phyloP scores from a whole-genome alignment of 2,113 vertebrate species.

The Romanogobio albipinnatus region DNA sequence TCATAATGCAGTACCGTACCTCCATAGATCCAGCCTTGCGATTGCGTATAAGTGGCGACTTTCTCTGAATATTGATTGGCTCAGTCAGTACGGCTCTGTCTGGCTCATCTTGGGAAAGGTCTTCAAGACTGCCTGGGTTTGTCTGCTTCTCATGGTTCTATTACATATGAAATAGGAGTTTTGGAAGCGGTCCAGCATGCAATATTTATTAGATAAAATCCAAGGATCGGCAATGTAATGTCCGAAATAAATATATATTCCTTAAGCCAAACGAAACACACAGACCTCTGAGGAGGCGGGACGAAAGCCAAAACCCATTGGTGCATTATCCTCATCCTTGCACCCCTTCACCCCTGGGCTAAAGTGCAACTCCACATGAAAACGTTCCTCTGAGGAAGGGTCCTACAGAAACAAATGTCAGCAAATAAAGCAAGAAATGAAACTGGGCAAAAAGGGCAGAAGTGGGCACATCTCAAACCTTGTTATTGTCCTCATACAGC shows the following conservation, averaged over 20 bases:
- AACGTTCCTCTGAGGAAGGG: slow-evolving; percentile 92
- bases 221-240: neutral
- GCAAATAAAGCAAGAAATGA: neutral
- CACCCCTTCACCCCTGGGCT: slow-evolving; percentile 95
- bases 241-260: neutral
- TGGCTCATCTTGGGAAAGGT: slow-evolving; percentile 83
- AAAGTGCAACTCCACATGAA: slow-evolving; percentile 97
- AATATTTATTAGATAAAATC: neutral
- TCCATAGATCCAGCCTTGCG: slow-evolving; percentile 95
- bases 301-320: slow-evolving; percentile 90
- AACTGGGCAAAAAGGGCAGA: neutral
- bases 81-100: slow-evolving; percentile 77
- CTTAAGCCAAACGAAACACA: neutral
- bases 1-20: slow-evolving; percentile 72
- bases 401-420: slow-evolving; percentile 75
- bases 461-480: slow-evolving; percentile 71
- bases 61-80: slow-evolving; percentile 77
- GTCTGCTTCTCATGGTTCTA: slow-evolving; percentile 90
- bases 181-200: neutral
- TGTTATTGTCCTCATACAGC: slow-evolving; percentile 98
- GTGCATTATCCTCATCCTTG: slow-evolving; percentile 88
- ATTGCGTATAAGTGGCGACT: slow-evolving; percentile 86
- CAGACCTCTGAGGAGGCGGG: slow-evolving; percentile 92
- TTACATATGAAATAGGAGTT: slow-evolving; percentile 9
- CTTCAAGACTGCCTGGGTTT: slow-evolving; percentile 88